Evolutionary conservation across 2,113 vertebrate species (phyloP), one percentile per base, ranked within the genome.

Genomic region (Actinemys pallida): DNA sequence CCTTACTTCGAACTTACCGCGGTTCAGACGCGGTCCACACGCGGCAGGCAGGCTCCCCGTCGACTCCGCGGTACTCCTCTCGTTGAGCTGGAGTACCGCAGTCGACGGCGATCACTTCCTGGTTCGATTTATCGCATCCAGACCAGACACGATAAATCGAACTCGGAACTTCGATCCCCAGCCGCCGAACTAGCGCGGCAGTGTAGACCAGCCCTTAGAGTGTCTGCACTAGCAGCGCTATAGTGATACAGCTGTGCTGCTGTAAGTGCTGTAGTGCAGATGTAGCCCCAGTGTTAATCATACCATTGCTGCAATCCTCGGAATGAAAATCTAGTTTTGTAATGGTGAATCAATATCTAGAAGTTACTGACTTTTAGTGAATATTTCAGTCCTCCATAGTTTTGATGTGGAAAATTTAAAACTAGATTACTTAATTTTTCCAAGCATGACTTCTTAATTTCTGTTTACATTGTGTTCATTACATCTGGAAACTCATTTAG

Each of bases 401-500:
- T 95, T 87, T 93, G 76, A 83, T 94, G 49, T 84, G 52, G 57
- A 89, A 76, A 78, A 54, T 39, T 88, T 84, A 24, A 83, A 42
- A 9, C 4, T 91, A 31, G 81, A 25, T 89, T 79, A 39, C 52
- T 89, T 95, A 31, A 17, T 83, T 80, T 56, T 42, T 95, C 53
- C 86, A 24, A 72, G 90, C 90, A 53, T 53, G 45, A n/a, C 35
- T 69, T n/a, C 35, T n/a, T 69, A n/a, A 53, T 86, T 1, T 79
- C 83, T 86, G 49, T 25, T 19, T 13, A 47, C 53, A 88, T 84
- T 91, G 81, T 83, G 27, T 92, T 94, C 3, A 16, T 96, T 95
- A 53, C 25, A 20, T 95, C 93, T 96, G 12, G 4, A 92, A 90
- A 57, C 84, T 54, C 17, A 1, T 52, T 79, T 96, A 96, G 75